A percentile compares a stretch with the other conserved stretches of the same genome.
phyloP scores from a whole-genome alignment of 2,888 invertebrate species.

The Spilosoma lubricipeda region DNA sequence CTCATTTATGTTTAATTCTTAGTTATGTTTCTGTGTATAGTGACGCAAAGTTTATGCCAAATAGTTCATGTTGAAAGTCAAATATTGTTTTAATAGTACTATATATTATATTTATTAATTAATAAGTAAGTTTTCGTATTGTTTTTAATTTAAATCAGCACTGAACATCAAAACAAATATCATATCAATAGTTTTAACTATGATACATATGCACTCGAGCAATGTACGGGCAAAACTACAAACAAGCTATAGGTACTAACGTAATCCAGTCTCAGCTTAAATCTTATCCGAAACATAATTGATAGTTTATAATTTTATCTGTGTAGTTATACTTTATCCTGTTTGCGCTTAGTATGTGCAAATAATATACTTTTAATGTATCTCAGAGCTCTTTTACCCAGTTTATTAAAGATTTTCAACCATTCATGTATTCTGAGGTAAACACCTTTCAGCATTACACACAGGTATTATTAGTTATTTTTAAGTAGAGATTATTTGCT shows the following conservation, averaged over 20 bases:
- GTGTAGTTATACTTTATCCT: slow-evolving; percentile 9
- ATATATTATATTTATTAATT: not conserved
- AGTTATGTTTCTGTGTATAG: slow-evolving; percentile 10
- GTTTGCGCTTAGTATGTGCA: slow-evolving; percentile 31
- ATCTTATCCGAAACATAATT: not conserved
- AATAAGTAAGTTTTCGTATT: not conserved
- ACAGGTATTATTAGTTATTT: slow-evolving; percentile 43
- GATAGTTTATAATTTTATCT: not conserved
- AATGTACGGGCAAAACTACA: not conserved
- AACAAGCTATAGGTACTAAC: not conserved
- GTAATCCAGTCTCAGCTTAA: not conserved
- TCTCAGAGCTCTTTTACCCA: slow-evolving; percentile 16
- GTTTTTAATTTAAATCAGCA: not conserved
- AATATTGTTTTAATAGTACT: slow-evolving; percentile 3
- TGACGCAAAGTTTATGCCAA: slow-evolving; percentile 3
- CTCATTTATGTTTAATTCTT: slow-evolving; percentile 13
- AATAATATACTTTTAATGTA: slow-evolving; percentile 23
- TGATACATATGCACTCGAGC: not conserved
- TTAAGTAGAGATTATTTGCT: slow-evolving; percentile 38
- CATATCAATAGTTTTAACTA: not conserved
- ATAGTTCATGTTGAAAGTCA: slow-evolving; percentile 1
- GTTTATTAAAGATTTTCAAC: slow-evolving; percentile 10
- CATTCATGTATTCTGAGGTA: slow-evolving; percentile 1
- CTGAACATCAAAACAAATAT: not conserved
- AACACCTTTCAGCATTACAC: slow-evolving; percentile 28